Conservation (phyloP, 2,797 vertebrate species). For the Scyliorhinus canicula region DNA sequence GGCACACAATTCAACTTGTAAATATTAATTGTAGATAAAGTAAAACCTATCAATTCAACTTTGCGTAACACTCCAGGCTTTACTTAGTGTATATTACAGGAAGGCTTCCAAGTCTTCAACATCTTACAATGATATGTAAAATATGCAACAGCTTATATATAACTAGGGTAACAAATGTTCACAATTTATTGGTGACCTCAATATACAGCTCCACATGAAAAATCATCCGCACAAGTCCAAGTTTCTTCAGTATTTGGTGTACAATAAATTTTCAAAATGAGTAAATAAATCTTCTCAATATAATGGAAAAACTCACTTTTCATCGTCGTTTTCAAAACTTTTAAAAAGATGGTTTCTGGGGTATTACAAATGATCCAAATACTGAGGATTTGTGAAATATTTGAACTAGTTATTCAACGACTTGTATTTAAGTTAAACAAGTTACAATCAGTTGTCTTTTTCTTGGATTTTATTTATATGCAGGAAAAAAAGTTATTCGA, state of each 20-base stretch:
- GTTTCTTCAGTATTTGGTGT: slow-evolving; percentile 20
- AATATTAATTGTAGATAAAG: slow-evolving; percentile 57
- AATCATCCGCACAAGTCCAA: slow-evolving; percentile 24
- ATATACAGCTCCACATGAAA: slow-evolving; percentile 18
- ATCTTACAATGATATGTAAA: slow-evolving; percentile 55
- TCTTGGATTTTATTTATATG: slow-evolving; percentile 24
- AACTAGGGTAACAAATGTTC: slow-evolving; percentile 35
- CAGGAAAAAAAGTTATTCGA: not conserved
- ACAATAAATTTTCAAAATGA: slow-evolving; percentile 33
- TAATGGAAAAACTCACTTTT: slow-evolving; percentile 22
- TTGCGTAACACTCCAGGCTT: slow-evolving; percentile 60
- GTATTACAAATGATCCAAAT: slow-evolving; percentile 26
- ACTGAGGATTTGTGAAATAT: slow-evolving; percentile 25
- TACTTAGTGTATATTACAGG: slow-evolving; percentile 60
- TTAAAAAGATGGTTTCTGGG: not conserved
- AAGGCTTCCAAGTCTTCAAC: slow-evolving; percentile 56
- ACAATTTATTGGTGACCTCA: slow-evolving; percentile 37
- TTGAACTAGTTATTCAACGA: slow-evolving; percentile 27
- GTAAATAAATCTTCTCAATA: slow-evolving; percentile 23
- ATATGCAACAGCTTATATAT: slow-evolving; percentile 40
- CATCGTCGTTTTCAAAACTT: not conserved
- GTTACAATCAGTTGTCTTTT: not conserved
- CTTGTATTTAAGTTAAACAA: slow-evolving; percentile 21
- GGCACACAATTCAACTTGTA: slow-evolving; percentile 72
- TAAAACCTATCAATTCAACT: slow-evolving; percentile 66